Conservation (phyloP, 1,140 invertebrate genomes). For the Magallana ariakensis region DNA sequence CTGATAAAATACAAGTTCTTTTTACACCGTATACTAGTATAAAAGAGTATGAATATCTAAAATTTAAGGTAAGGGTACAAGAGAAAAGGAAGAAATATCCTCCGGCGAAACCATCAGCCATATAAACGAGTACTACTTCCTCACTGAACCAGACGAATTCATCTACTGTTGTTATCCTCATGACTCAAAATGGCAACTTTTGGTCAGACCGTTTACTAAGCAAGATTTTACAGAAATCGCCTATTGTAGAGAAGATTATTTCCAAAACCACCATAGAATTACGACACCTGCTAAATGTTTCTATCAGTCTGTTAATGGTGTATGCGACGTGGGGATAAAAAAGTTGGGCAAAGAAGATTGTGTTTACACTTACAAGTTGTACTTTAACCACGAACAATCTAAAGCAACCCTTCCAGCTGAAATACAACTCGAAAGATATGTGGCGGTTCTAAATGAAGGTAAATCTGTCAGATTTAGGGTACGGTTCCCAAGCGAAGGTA, state of each 20-base stretch:
- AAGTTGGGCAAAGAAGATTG: neutral
- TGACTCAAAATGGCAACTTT: conserved; percentile 68
- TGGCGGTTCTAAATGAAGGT: conserved; percentile 41
- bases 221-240: conserved; percentile 56
- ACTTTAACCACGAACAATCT: conserved; percentile 48
- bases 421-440: conserved; percentile 48
- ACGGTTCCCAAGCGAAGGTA: conserved; percentile 49
- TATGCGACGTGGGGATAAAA: conserved; percentile 39
- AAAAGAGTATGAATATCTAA: too few species aligned
- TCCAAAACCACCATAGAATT: conserved; percentile 46
- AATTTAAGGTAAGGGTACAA: conserved; percentile 48
- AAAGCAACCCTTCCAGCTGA: conserved; percentile 19
- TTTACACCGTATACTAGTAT: too few species aligned
- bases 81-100: conserved; percentile 54
- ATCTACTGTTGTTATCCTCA: conserved; percentile 64
- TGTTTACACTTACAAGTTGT: conserved; percentile 35
- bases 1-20: too few species aligned
- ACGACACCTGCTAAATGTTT: conserved; percentile 47
- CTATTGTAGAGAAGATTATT: conserved; percentile 45
- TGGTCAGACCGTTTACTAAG: conserved; percentile 59
- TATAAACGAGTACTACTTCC: conserved; percentile 71
- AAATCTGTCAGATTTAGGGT: conserved; percentile 38
- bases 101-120: conserved; percentile 24
- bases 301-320: conserved; percentile 27
- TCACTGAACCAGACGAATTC: conserved; percentile 70